Conservation (phyloP, 2,797 vertebrate species). For the Tenualosa thibaudeaui region DNA sequence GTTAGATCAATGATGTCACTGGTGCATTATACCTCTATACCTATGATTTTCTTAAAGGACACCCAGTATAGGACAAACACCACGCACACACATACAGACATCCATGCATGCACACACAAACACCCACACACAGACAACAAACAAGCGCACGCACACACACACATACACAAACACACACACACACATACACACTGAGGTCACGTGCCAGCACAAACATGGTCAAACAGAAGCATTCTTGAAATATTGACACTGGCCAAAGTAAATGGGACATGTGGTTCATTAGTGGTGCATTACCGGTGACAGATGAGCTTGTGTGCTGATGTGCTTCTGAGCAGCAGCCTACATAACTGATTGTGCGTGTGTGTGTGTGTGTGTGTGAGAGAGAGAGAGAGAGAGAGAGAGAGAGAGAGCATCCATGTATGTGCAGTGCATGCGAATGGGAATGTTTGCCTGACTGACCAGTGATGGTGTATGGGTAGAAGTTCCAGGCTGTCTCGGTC, state of each 20-base stretch:
- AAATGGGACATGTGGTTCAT: constrained; percentile 19
- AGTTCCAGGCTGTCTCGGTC: constrained; percentile 79
- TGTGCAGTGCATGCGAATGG: constrained; percentile 17
- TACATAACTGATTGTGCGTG: constrained; percentile 23
- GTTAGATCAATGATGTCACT: constrained; percentile 26
- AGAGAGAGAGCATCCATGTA: constrained; percentile 37
- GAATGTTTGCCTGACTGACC: constrained; percentile 54
- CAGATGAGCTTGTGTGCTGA: background rate
- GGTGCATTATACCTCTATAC: constrained; percentile 26
- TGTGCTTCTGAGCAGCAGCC: background rate
- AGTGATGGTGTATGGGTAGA: constrained; percentile 83
- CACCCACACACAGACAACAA: background rate
- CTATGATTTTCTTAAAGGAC: constrained; percentile 11
- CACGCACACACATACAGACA: background rate
- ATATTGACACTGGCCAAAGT: constrained; percentile 23
- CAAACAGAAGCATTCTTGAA: background rate
- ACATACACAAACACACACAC: constrained; percentile 19
- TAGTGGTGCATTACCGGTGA: constrained; percentile 13
- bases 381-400: constrained; percentile 3
- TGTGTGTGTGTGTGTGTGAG: constrained; percentile 17
- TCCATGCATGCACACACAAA: background rate
- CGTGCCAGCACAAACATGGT: background rate
- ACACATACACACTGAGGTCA: background rate
- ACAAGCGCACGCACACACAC: constrained; percentile 9
- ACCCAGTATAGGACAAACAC: background rate